Percentiles rank a stretch among this genome's conserved stretches.
Evolutionary conservation across 2,888 invertebrate species (phyloP).

Genomic region (Hypselothyrea guttata): DNA sequence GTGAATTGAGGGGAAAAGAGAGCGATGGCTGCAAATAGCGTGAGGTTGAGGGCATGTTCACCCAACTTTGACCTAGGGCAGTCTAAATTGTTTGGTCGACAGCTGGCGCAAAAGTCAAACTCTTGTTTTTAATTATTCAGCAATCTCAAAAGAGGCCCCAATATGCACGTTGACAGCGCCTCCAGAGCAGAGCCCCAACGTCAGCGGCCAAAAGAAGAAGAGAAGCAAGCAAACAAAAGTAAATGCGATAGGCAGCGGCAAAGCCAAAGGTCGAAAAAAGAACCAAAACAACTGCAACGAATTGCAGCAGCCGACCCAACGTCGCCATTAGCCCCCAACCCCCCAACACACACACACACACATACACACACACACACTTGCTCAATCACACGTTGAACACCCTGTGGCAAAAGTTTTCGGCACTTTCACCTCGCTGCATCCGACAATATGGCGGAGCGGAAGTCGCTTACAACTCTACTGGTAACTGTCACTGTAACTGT

Average conservation of each 20-base stretch:
- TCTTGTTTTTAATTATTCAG: slow-evolving; percentile 66
- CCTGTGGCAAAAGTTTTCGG: slow-evolving; percentile 42
- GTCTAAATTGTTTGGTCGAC: slow-evolving; percentile 66
- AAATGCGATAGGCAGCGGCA: slow-evolving; percentile 12
- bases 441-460: slow-evolving; percentile 33
- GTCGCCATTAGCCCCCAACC: slow-evolving; percentile 26
- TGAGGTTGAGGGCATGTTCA: slow-evolving; percentile 53
- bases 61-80: slow-evolving; percentile 71
- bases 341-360: background rate
- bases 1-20: slow-evolving; percentile 1
- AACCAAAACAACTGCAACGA: slow-evolving; percentile 55
- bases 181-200: slow-evolving; percentile 3
- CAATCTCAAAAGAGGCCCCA: slow-evolving; percentile 41
- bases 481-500: slow-evolving; percentile 9
- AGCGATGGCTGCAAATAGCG: slow-evolving; percentile 2
- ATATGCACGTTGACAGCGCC: slow-evolving; percentile 32
- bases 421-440: slow-evolving; percentile 29
- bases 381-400: slow-evolving; percentile 1
- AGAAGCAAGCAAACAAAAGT: slow-evolving; percentile 17
- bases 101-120: slow-evolving; percentile 67
- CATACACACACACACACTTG: background rate
- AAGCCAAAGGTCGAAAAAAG: slow-evolving; percentile 23
- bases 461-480: slow-evolving; percentile 50
- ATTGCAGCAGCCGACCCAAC: slow-evolving; percentile 46
- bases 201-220: background rate